Conservation (phyloP, 2,797 vertebrate genomes). For the Octomys mimax region DNA sequence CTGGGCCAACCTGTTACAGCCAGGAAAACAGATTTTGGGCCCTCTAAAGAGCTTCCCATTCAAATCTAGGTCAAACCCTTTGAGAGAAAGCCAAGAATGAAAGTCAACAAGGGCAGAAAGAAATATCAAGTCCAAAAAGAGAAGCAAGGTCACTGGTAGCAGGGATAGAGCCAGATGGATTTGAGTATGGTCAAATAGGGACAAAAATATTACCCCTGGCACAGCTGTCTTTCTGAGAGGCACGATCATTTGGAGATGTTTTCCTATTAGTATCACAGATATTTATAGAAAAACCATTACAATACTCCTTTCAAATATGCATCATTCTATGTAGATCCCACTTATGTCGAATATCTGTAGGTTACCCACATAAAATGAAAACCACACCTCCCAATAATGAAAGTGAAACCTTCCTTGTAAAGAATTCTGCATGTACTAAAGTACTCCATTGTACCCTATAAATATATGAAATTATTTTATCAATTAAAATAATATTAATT, state of each 20-base stretch:
- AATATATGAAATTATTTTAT: neutral
- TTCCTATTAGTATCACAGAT: neutral
- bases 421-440: conserved; percentile 19
- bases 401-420: conserved; percentile 17
- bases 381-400: conserved; percentile 30
- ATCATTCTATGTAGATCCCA: neutral
- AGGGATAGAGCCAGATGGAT: conserved; percentile 64
- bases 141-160: conserved; percentile 23
- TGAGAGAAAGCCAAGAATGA: conserved; percentile 65
- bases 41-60: conserved; percentile 44
- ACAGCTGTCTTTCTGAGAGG: conserved; percentile 1
- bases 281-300: conserved; percentile 1
- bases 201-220: conserved; percentile 50
- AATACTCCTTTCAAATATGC: conserved; percentile 14
- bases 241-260: conserved; percentile 34
- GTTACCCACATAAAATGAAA: conserved; percentile 39
- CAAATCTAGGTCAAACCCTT: conserved; percentile 44
- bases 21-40: conserved; percentile 35
- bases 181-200: conserved; percentile 21
- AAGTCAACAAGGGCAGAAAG: conserved; percentile 38
- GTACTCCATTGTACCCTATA: neutral
- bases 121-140: conserved; percentile 45
- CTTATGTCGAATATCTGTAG: neutral
- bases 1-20: conserved; percentile 17
- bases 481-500: neutral